These are phyloP conservation scores for Mobula birostris DNA, from an alignment of 2,113 vertebrate species.

Conservation along the genomic window DNA sequence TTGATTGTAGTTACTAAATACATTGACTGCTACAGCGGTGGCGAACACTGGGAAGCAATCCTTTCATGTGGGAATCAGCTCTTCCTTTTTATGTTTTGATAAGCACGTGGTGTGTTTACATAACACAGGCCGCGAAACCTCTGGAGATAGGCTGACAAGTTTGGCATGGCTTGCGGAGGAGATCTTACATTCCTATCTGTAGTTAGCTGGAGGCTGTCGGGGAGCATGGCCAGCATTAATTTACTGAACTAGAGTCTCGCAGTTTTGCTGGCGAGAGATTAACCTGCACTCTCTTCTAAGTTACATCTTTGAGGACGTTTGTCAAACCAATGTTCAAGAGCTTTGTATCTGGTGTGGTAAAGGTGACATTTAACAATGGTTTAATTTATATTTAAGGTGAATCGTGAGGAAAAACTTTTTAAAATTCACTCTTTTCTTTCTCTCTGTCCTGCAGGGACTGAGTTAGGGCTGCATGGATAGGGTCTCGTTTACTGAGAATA, in stretches of 20 bases:
- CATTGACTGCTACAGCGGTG: slow-evolving; percentile 58
- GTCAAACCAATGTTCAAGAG: background rate
- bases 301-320: background rate
- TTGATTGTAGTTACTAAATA: slow-evolving; percentile 47
- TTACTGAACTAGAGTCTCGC: slow-evolving; percentile 40
- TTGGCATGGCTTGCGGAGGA: slow-evolving; percentile 66
- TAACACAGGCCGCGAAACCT: slow-evolving; percentile 59
- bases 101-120: slow-evolving; percentile 64
- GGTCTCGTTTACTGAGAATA: background rate
- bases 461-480: background rate
- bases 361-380: background rate
- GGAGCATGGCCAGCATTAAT: slow-evolving; percentile 52
- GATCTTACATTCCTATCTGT: slow-evolving; percentile 68
- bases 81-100: slow-evolving; percentile 65
- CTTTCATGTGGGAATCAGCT: slow-evolving; percentile 78
- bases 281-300: slow-evolving; percentile 20
- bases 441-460: background rate
- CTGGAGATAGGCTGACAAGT: slow-evolving; percentile 52
- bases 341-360: background rate
- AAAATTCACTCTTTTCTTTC: background rate
- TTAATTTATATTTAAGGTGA: background rate
- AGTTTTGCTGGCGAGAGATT: slow-evolving; percentile 7
- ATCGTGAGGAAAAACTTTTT: background rate
- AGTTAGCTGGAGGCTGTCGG: slow-evolving; percentile 63
- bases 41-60: slow-evolving; percentile 49